A percentile compares a stretch with the other conserved stretches of the same genome.
Conservation (phyloP, 2,113 vertebrate species). For the Campylorhamphus procurvoides region DNA sequence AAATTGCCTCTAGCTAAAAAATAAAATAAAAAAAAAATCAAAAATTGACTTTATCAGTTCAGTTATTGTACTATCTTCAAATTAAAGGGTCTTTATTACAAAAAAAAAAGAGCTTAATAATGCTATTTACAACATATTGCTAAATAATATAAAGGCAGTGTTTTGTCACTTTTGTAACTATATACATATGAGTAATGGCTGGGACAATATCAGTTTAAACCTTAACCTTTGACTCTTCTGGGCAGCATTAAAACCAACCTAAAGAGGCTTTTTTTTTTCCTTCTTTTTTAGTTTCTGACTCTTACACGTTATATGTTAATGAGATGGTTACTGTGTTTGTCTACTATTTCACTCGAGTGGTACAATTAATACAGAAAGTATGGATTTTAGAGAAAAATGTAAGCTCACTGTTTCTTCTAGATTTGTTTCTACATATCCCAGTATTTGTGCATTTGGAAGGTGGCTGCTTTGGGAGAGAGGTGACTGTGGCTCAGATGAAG, state of each 20-base stretch:
- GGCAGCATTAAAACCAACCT: constrained; percentile 67
- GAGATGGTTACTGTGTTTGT: constrained; percentile 29
- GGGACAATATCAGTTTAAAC: constrained; percentile 73
- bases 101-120: constrained; percentile 89
- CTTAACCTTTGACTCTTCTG: constrained; percentile 77
- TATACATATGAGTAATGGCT: constrained; percentile 85
- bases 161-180: constrained; percentile 88
- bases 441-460: constrained; percentile 50
- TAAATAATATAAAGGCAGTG: constrained; percentile 98
- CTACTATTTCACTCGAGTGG: background rate
- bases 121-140: constrained; percentile 99
- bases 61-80: constrained; percentile 87
- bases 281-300: constrained; percentile 12
- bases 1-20: constrained; percentile 87
- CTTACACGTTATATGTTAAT: constrained; percentile 35
- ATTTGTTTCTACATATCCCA: constrained; percentile 48
- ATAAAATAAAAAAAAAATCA: constrained; percentile 82
- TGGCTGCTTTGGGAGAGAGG: constrained; percentile 64
- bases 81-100: constrained; percentile 92
- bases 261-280: constrained; percentile 22
- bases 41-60: constrained; percentile 84
- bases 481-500: constrained; percentile 70
- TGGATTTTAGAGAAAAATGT: constrained; percentile 44
- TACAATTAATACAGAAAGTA: constrained; percentile 56
- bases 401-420: constrained; percentile 32